These are phyloP conservation scores for Orthosia cruda DNA, from an alignment of 2,888 invertebrate species.

Conservation along the genomic window DNA sequence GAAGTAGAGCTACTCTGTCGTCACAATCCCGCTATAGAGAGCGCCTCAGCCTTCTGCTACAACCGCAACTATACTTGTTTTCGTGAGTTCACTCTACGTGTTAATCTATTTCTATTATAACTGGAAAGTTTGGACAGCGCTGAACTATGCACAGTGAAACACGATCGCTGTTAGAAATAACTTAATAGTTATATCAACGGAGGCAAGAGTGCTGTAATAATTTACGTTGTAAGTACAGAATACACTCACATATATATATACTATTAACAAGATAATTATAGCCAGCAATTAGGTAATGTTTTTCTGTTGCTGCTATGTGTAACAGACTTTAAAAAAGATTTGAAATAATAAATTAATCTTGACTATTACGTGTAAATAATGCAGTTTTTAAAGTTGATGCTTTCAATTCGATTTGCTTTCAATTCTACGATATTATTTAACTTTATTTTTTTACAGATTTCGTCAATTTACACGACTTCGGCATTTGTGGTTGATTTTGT, in stretches of 20 bases:
- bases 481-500: background rate
- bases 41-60: constrained; percentile 74
- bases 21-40: constrained; percentile 75
- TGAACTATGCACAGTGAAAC: constrained; percentile 37
- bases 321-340: background rate
- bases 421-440: background rate
- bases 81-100: constrained; percentile 67
- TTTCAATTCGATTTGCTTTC: constrained; percentile 22
- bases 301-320: background rate
- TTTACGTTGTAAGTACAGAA: constrained; percentile 1
- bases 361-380: background rate
- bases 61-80: constrained; percentile 72
- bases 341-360: background rate
- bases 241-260: background rate
- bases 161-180: constrained; percentile 39
- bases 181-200: constrained; percentile 31
- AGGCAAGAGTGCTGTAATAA: background rate
- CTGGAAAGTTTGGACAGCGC: constrained; percentile 52
- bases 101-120: constrained; percentile 58
- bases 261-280: background rate
- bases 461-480: background rate
- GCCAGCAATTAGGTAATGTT: background rate
- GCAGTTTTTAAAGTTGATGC: constrained; percentile 10
- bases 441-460: constrained; percentile 7
- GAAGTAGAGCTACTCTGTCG: constrained; percentile 74